Conservation (phyloP, 2,888 invertebrate genomes). For the Trachelus stipa region DNA sequence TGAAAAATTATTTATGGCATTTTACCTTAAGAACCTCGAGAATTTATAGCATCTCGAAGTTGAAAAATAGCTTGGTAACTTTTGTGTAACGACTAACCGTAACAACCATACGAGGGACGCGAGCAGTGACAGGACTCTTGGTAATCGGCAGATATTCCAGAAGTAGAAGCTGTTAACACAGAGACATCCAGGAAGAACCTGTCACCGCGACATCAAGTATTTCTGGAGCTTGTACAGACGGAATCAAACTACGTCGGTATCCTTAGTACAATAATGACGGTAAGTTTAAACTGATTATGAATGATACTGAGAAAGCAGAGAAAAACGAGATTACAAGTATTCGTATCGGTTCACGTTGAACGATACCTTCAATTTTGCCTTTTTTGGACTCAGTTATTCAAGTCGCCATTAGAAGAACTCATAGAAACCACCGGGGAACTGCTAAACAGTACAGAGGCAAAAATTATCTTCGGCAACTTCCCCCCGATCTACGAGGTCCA, state of each 20-base stretch:
- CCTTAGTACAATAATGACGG: slow-evolving; percentile 91
- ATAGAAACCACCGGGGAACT: slow-evolving; percentile 75
- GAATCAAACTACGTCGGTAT: slow-evolving; percentile 98
- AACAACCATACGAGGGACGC: slow-evolving; percentile 54
- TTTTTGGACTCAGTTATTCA: slow-evolving; percentile 81
- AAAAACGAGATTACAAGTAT: background rate
- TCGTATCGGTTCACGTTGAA: background rate
- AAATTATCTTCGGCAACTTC: slow-evolving; percentile 95
- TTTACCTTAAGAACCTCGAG: background rate
- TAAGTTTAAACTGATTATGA: slow-evolving; percentile 62
- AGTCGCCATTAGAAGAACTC: slow-evolving; percentile 91
- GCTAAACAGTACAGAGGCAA: slow-evolving; percentile 90
- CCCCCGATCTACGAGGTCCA: slow-evolving; percentile 96
- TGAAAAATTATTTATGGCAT: background rate
- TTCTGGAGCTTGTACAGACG: slow-evolving; percentile 93
- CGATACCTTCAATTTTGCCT: slow-evolving; percentile 16
- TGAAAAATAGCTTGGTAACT: background rate
- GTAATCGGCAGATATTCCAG: slow-evolving; percentile 63
- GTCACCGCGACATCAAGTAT: slow-evolving; percentile 84
- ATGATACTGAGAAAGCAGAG: background rate
- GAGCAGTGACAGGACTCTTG: slow-evolving; percentile 43
- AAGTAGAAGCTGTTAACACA: slow-evolving; percentile 70
- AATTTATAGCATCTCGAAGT: background rate
- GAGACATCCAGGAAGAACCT: slow-evolving; percentile 77
- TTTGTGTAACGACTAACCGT: slow-evolving; percentile 10